Base-by-base conservation (phyloP, 23 tunicate genomes). In the Halocynthia roretzi region DNA sequence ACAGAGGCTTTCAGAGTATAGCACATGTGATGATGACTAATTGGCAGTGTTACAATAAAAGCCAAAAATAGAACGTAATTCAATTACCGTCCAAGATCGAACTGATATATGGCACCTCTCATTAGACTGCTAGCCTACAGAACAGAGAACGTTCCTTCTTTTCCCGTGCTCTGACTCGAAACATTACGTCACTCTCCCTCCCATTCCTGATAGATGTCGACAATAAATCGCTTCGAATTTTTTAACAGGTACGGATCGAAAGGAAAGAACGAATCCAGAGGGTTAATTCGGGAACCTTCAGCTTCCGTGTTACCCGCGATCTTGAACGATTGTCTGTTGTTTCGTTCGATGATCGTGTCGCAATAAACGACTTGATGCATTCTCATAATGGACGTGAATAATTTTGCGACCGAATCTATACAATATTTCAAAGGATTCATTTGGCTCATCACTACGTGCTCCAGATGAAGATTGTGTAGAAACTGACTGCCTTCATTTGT, bases 201-300 rank as follows among this genome's bases (percentile, higher is more conserved):
- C 83, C 83, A 80, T 64, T 67, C 31, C 22, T 52, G 75, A 54
- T 80, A 80, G 0, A 80, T 55, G 54, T 80, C 83, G 22, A 52
- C 75, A 52, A 80, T 50, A 7, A 68, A 71, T 9, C 70, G 83
- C 17, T n/a, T 79, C 22, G 31, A 83, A 82, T 80, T 72, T 70
- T 84, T 89, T n/a, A 89, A 66, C 57, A 83, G 18, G 55, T 80
- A 89, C 52, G 96, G 96, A 64, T 89, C 96, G 70, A 89, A 89
- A 51, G 96, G 96, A 80, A 89, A 89, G 80, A 89, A 89, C 9
- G 82, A 80, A 7, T 80, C 96, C 51, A 89, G 78, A 8, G 89
- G 96, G 50, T 89, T 89, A 7, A 48, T 67, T 52, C 58, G 53
- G 14, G 81, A 78, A 10, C 54, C 75, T 8, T 60, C 50, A 8